Base-by-base conservation (phyloP, 2,888 invertebrate genomes). In the Meloe dianella region DNA sequence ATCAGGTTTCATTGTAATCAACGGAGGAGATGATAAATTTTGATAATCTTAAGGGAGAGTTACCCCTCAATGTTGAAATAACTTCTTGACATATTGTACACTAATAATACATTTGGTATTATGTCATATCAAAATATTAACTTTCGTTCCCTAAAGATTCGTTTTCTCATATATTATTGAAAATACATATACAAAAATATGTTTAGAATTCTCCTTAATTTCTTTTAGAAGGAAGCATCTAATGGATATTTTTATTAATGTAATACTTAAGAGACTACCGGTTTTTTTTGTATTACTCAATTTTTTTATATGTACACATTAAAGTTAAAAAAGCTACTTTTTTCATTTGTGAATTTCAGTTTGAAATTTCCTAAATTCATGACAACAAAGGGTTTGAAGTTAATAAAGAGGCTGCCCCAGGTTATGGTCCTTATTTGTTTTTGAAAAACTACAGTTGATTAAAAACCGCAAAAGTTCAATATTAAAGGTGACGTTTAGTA, bases 111-210 rank as follows among this genome's bases (percentile, higher is more conserved):
- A 12, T 54, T 54, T 27, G 54, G 1, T 54, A 54, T 54, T 4
- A 27, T 54, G 24, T 27, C 27, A 54, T 27, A 10, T 27, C 24
- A 54, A 54, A 54, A 54, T 54, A 54, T 54, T 54, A 54, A 27
- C 24, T 27, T 27, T 27, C 27, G 14, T 27, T 27, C 54, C 27
- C 24, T 27, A 27, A 54, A 51, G 17, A 47, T 47, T 47, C 20
- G 47, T 17, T 47, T 47, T 6, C 20, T 17, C 8, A 8, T 22
- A 10, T 22, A 22, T 51, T 51, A 51, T 22, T 51, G 4, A 1
- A 51, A 10, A 7, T 32, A 1, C 7, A 32, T 9, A 1, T 32
- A 32, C 8, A 32, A 7, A 1, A 7, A 7, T 9, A 32, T 2
- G 32, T 32, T 8, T 32, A 5, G 32, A 5, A 5, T 32, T 32